Conservation (phyloP, 2,888 invertebrate genomes). For the Ypsolopha scabrella region DNA sequence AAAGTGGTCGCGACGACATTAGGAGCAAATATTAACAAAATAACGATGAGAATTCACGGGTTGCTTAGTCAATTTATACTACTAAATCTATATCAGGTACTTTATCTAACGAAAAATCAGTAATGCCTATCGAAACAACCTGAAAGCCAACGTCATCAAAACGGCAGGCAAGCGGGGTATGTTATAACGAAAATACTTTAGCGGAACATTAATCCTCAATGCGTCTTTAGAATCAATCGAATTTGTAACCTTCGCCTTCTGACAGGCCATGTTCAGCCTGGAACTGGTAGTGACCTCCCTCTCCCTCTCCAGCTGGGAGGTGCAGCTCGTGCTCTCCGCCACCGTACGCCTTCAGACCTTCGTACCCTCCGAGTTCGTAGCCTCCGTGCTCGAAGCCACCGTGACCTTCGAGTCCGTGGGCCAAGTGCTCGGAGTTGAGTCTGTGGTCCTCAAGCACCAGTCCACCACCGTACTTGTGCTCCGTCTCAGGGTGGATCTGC, state of each 20-base stretch:
- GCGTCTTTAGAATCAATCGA: slow-evolving; percentile 30
- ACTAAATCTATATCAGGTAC: slow-evolving; percentile 59
- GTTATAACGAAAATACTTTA: too few species aligned
- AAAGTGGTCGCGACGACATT: slow-evolving; percentile 10
- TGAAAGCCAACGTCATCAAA: not conserved
- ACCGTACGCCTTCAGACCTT: not conserved
- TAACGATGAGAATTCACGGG: slow-evolving; percentile 29
- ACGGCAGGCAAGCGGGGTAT: too few species aligned
- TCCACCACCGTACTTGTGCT: slow-evolving; percentile 70
- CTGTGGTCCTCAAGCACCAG: slow-evolving; percentile 72
- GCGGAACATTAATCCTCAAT: too few species aligned
- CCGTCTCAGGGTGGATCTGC: slow-evolving; percentile 71
- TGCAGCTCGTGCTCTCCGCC: slow-evolving; percentile 21
- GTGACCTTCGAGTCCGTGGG: slow-evolving; percentile 13
- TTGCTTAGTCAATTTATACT: slow-evolving; percentile 25
- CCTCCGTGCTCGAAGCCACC: slow-evolving; percentile 24
- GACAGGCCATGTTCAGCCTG: slow-evolving; percentile 30
- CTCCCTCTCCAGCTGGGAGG: slow-evolving; percentile 28
- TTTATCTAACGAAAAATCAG: slow-evolving; percentile 19
- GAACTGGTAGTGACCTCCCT: slow-evolving; percentile 33
- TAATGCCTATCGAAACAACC: slow-evolving; percentile 3
- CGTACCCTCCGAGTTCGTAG: slow-evolving; percentile 27
- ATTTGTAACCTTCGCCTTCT: slow-evolving; percentile 50
- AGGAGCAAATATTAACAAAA: slow-evolving; percentile 17
- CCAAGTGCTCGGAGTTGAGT: slow-evolving; percentile 45